Conservation (phyloP, 2,113 vertebrate genomes). For the Alaudala cheleensis region DNA sequence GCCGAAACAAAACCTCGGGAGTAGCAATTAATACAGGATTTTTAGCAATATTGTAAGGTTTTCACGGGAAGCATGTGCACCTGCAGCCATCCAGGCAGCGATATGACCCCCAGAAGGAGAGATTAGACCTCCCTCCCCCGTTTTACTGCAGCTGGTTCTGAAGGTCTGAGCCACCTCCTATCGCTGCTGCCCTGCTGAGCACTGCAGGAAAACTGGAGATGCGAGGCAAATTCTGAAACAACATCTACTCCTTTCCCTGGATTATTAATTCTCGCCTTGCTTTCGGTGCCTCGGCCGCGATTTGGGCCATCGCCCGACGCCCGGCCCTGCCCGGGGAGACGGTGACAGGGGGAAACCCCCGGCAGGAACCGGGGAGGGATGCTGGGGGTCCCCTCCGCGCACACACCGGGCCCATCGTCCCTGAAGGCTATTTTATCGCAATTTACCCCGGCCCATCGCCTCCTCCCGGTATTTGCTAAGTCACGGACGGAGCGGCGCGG, state of each 20-base stretch:
- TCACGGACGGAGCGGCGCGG: conserved; percentile 3
- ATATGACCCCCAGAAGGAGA: conserved; percentile 25
- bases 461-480: conserved; percentile 39
- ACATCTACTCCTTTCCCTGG: neutral
- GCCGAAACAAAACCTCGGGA: neutral
- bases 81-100: neutral
- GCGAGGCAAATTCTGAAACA: neutral
- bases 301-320: neutral
- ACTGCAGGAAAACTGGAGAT: conserved; percentile 23
- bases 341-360: neutral
- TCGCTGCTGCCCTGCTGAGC: neutral
- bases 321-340: neutral
- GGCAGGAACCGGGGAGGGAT: neutral
- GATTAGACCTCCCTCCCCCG: conserved; percentile 6
- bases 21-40: neutral
- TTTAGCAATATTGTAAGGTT: neutral
- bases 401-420: neutral
- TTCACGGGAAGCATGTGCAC: neutral
- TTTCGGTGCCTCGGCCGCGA: neutral
- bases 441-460: neutral
- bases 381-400: neutral
- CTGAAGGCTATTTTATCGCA: neutral
- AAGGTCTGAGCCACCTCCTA: conserved; percentile 59
- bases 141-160: conserved; percentile 43
- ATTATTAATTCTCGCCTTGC: neutral